Conservation (phyloP, 2,797 vertebrate genomes). For the Manis crassicaudata region DNA sequence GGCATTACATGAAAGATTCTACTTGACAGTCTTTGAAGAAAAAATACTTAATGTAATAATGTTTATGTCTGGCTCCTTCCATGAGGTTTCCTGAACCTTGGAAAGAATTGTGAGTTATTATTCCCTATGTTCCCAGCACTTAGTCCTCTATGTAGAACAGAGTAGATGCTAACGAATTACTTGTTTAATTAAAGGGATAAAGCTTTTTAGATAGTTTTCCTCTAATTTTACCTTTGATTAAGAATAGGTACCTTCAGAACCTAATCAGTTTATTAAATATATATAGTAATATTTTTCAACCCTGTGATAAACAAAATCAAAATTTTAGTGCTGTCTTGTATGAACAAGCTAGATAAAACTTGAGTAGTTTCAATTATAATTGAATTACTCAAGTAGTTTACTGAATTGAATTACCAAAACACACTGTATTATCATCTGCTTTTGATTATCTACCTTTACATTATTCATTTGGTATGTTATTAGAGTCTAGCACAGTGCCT, state of each 20-base stretch:
- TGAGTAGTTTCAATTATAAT: background rate
- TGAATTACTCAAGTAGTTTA: background rate
- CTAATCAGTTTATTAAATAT: background rate
- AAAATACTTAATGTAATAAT: background rate
- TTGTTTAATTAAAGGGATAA: background rate
- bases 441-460: background rate
- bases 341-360: background rate
- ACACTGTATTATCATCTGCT: background rate
- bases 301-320: background rate
- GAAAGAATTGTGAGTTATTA: background rate
- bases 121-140: background rate
- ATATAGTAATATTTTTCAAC: background rate
- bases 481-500: background rate
- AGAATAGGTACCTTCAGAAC: background rate
- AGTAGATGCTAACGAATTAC: background rate
- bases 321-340: background rate
- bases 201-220: background rate
- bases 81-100: background rate
- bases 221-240: background rate
- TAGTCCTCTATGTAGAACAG: background rate
- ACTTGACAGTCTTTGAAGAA: conserved; percentile 19
- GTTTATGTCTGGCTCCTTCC: background rate
- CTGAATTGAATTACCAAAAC: background rate
- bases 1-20: background rate
- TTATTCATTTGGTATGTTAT: background rate